Percentiles rank a stretch among this genome's conserved stretches.
phyloP scores from a whole-genome alignment of 2,888 invertebrate genomes.

The Linnaemya tessellans region DNA sequence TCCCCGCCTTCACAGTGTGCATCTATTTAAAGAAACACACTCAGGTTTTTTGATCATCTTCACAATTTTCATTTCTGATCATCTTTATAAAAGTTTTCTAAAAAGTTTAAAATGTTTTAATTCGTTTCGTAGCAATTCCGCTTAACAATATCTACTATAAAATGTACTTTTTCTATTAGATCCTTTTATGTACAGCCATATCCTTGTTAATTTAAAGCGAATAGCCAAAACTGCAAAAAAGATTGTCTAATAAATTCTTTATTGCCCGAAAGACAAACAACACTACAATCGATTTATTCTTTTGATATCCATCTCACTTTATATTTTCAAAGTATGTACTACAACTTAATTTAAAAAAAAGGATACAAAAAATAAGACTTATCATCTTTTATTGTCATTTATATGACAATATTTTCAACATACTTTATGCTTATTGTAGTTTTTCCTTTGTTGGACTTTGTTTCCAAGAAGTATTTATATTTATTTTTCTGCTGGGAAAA shows the following conservation, averaged over 20 bases:
- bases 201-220: slow-evolving; percentile 23
- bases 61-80: not conserved
- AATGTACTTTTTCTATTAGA: not conserved
- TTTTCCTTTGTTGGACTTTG: slow-evolving; percentile 14
- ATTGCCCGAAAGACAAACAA: slow-evolving; percentile 26
- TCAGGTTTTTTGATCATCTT: too few relatives aligned
- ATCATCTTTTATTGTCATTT: slow-evolving; percentile 54
- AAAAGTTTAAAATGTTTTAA: slow-evolving; percentile 3
- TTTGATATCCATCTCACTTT: slow-evolving; percentile 13
- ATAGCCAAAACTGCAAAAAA: not conserved
- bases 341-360: slow-evolving; percentile 4
- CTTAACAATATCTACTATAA: not conserved
- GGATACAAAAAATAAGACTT: not conserved
- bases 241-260: slow-evolving; percentile 41
- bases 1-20: too few relatives aligned
- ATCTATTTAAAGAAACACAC: too few relatives aligned
- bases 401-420: slow-evolving; percentile 54
- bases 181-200: not conserved
- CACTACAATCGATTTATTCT: slow-evolving; percentile 21
- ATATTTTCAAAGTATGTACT: slow-evolving; percentile 1
- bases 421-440: slow-evolving; percentile 48
- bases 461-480: slow-evolving; percentile 11
- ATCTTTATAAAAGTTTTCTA: not conserved
- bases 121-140: not conserved
- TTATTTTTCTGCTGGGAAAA: slow-evolving; percentile 35